Evolutionary conservation across 2,797 vertebrate species (phyloP).

Genomic region (Hozukius guyotensis): DNA sequence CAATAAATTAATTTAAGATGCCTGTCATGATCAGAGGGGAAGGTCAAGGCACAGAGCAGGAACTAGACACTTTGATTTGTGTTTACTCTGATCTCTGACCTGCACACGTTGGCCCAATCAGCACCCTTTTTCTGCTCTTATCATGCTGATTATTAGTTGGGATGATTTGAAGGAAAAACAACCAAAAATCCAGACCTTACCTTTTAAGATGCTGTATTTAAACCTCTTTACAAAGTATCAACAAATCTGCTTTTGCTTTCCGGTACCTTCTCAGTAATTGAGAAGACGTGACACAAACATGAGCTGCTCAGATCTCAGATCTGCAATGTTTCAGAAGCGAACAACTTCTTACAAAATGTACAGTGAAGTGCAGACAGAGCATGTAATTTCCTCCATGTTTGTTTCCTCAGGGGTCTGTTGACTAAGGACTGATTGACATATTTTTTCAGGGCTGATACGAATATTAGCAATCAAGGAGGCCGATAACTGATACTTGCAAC

Average conservation of each 20-base stretch:
- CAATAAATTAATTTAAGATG: not conserved
- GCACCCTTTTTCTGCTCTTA: not conserved
- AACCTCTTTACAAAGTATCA: not conserved
- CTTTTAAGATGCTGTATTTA: not conserved
- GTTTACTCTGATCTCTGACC: constrained; percentile 24
- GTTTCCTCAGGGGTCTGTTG: not conserved
- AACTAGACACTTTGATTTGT: constrained; percentile 20
- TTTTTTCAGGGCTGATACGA: not conserved
- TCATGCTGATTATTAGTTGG: not conserved
- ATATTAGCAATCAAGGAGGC: not conserved
- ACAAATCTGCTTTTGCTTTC: not conserved
- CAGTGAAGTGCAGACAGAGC: constrained; percentile 6
- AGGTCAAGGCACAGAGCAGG: constrained; percentile 3
- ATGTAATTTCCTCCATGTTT: constrained; percentile 28
- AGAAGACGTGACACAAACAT: not conserved
- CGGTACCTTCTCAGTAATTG: not conserved
- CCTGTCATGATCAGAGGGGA: constrained; percentile 12
- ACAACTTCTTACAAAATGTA: not conserved
- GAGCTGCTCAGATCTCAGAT: not conserved
- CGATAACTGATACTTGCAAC: rapidly evolving
- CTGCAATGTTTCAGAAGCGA: no score
- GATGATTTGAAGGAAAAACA: constrained; percentile 1
- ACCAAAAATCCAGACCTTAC: not conserved
- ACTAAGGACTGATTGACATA: not conserved
- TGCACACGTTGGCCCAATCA: not conserved